Conservation (phyloP, 2,888 invertebrate genomes). For the Spodoptera picta region DNA sequence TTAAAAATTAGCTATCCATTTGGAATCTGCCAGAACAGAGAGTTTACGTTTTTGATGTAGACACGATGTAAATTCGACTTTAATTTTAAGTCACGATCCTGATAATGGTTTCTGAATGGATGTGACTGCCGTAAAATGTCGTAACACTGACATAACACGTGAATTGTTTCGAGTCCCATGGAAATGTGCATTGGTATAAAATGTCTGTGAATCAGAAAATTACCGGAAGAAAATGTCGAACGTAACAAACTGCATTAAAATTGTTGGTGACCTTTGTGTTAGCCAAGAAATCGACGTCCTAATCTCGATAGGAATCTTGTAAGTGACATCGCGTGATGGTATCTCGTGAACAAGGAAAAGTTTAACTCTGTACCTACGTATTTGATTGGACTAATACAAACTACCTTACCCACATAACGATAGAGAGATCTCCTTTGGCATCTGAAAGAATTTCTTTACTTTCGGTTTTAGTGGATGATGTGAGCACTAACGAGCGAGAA, state of each 20-base stretch:
- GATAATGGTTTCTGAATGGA: conserved; percentile 33
- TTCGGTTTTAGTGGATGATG: conserved; percentile 23
- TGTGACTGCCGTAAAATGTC: conserved; percentile 15
- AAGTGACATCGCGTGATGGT: conserved; percentile 43
- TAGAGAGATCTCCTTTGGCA: conserved; percentile 9
- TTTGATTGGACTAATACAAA: conserved; percentile 27
- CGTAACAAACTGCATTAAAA: conserved; percentile 17
- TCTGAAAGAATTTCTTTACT: conserved; percentile 23
- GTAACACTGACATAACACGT: conserved; percentile 6
- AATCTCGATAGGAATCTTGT: conserved; percentile 27
- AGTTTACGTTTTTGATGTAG: conserved; percentile 21
- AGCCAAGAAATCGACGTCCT: conserved; percentile 18
- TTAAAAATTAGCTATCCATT: conserved; percentile 25
- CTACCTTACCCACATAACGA: conserved; percentile 27
- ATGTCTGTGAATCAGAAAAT: conserved; percentile 5
- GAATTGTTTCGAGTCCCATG: conserved; percentile 6
- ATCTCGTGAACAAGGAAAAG: conserved; percentile 29
- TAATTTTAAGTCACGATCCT: conserved; percentile 28
- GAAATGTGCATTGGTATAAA: conserved; percentile 14
- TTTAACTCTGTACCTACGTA: conserved; percentile 25
- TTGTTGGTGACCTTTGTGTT: conserved; percentile 13
- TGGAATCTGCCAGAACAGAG: conserved; percentile 28
- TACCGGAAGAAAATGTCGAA: conserved; percentile 5
- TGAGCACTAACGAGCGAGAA: conserved; percentile 12
- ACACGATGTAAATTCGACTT: conserved; percentile 14